Evolutionary conservation across 2,797 vertebrate genomes (phyloP).

Genomic region (Sus cebifrons): DNA sequence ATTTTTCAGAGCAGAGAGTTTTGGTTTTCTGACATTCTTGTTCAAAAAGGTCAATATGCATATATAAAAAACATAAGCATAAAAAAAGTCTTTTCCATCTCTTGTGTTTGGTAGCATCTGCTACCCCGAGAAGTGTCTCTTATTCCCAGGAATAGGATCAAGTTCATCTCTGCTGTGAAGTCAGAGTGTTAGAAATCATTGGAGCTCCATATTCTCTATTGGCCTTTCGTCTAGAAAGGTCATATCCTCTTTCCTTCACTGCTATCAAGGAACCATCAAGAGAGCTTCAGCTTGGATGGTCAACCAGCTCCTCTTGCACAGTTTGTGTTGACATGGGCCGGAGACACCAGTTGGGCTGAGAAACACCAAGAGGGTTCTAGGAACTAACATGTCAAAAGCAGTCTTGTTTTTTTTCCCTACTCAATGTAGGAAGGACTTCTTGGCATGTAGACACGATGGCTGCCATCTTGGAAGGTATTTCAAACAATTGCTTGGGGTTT

Average conservation of each 20-base stretch:
- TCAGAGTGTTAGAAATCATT: not conserved
- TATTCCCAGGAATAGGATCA: not conserved
- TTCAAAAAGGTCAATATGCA: constrained; percentile 43
- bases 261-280: constrained; percentile 67
- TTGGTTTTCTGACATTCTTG: constrained; percentile 65
- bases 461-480: constrained; percentile 27
- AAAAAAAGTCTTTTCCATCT: not conserved
- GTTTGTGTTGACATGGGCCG: not conserved
- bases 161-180: constrained; percentile 50
- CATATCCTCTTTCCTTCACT: constrained; percentile 58
- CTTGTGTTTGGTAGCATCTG: constrained; percentile 59
- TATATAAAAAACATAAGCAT: constrained; percentile 19
- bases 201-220: not conserved
- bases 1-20: constrained; percentile 66
- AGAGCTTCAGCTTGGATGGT: constrained; percentile 29
- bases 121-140: not conserved
- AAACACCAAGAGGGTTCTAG: not conserved
- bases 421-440: constrained; percentile 49
- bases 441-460: constrained; percentile 48
- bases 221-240: constrained; percentile 64
- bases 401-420: not conserved
- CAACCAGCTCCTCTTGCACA: not conserved
- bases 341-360: not conserved
- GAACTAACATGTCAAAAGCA: not conserved
- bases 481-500: constrained; percentile 91